Evolutionary conservation across 2,113 vertebrate genomes (phyloP).

Genomic region (Dinomys branickii): DNA sequence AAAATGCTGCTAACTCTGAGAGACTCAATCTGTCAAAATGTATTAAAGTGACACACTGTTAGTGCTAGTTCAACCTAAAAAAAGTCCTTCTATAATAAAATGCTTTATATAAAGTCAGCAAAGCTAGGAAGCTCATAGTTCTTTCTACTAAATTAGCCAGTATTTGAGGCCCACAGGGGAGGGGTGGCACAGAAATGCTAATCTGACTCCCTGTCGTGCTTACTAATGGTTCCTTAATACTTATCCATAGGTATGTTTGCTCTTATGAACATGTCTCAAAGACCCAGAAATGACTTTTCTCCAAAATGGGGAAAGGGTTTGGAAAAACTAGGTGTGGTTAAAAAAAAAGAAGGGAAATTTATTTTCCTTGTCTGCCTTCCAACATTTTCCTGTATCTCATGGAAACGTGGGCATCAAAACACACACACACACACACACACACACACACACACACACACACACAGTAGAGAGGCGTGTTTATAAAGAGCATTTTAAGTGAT

Average conservation of each 20-base stretch:
- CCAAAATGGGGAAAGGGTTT: not conserved
- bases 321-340: not conserved
- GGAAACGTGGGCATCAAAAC: not conserved
- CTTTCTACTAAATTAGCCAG: conserved; percentile 47
- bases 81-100: conserved; percentile 62
- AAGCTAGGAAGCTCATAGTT: conserved; percentile 55
- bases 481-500: not conserved
- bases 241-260: conserved; percentile 6
- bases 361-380: not conserved
- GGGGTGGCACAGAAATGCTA: conserved; percentile 33
- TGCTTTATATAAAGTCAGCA: conserved; percentile 72
- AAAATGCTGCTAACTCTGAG: conserved; percentile 77
- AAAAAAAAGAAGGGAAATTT: not conserved
- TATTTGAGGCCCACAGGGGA: conserved; percentile 4
- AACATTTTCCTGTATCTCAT: not conserved
- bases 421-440: not conserved
- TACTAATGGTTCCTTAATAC: conserved; percentile 30
- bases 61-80: conserved; percentile 73
- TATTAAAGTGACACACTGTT: conserved; percentile 77
- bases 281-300: conserved; percentile 50
- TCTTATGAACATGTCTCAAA: conserved; percentile 39
- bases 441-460: not conserved
- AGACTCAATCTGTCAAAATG: conserved; percentile 77
- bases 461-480: not conserved
- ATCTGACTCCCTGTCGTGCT: conserved; percentile 27